Evolutionary conservation across 2,113 vertebrate genomes (phyloP), one percentile per base, ranked within the genome.

Genomic region (Platysteira castanea): DNA sequence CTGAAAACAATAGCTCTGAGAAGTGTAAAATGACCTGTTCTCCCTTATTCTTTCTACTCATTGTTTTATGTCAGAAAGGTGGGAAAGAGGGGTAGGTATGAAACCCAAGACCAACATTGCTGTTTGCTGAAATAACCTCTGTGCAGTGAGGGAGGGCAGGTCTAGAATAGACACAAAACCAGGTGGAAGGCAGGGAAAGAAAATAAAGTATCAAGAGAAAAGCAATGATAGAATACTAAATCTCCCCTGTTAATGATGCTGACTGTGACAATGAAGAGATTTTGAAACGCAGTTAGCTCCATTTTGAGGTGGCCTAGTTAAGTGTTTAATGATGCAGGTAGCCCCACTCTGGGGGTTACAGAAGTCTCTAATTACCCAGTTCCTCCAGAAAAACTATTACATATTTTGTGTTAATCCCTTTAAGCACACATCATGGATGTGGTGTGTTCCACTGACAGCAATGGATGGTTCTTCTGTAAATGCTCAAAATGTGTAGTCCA

Each of bases 301-400:
- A 60, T 89, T 97, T 90, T 89, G 52, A 80, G 65, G 52, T 2
- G 13, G 64, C 64, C 93, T 86, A 92, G 69, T 95, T 88, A 88
- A 70, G n/a, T 64, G 44, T 88, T 93, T 86, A 89, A 92, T 81
- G 86, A 90, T 93, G 90, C 88, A 90, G 64, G 71, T 41, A 95
- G 76, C 46, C 37, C 33, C 60, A 56, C 86, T 90, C 76, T 56
- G 79, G 60, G 57, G 86, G 74, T 90, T 85, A 85, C 16, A 69
- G n/a, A 75, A 81, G 14, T 81, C 64, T 92, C 71, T 81, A 84
- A 90, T 75, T 81, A 80, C 41, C 73, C 6, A 26, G 41, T 87
- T 94, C 57, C 60, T 88, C 52, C 61, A 78, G 57, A 50, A 93
- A 95, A 86, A 70, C 39, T 57, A 42, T 28, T 35, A 24, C 2